phyloP scores from a whole-genome alignment of 2,888 invertebrate species.

The Allophyes oxyacanthae region DNA sequence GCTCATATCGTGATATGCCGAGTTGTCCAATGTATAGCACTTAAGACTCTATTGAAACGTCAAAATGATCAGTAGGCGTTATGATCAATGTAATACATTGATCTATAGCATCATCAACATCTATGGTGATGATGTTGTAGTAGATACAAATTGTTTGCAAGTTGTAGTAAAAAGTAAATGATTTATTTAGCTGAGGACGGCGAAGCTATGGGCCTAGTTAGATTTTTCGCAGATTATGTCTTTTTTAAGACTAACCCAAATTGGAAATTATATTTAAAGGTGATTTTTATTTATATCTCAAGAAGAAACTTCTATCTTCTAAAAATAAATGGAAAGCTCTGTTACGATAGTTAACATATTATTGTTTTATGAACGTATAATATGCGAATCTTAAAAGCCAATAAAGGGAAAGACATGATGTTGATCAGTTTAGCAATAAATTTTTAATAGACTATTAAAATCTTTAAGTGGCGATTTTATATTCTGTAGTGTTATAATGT shows the following conservation, averaged over 20 bases:
- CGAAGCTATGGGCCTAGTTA: background rate
- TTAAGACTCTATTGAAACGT: constrained; percentile 39
- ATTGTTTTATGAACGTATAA: background rate
- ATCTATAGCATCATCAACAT: too few relatives aligned
- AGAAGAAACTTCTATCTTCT: too few relatives aligned
- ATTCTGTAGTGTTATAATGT: constrained; percentile 13
- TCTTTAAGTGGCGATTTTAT: constrained; percentile 5
- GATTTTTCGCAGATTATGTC: too few relatives aligned
- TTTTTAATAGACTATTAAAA: constrained; percentile 36
- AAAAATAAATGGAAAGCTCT: too few relatives aligned
- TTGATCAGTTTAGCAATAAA: constrained; percentile 12
- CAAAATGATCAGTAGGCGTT: constrained; percentile 35
- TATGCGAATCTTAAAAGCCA: constrained; percentile 11
- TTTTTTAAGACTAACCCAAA: too few relatives aligned
- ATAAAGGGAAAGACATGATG: constrained; percentile 15
- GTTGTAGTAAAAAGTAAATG: background rate
- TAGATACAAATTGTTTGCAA: constrained; percentile 22
- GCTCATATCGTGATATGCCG: constrained; percentile 40
- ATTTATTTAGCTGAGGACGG: background rate
- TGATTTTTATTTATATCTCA: too few relatives aligned
- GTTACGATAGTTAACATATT: too few relatives aligned
- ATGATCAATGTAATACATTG: constrained; percentile 18
- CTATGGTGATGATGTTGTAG: constrained; percentile 30
- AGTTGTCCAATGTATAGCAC: constrained; percentile 1
- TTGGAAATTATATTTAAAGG: too few relatives aligned